phyloP scores from a whole-genome alignment of 2,888 invertebrate species.

The Drosophila setosimentum region DNA sequence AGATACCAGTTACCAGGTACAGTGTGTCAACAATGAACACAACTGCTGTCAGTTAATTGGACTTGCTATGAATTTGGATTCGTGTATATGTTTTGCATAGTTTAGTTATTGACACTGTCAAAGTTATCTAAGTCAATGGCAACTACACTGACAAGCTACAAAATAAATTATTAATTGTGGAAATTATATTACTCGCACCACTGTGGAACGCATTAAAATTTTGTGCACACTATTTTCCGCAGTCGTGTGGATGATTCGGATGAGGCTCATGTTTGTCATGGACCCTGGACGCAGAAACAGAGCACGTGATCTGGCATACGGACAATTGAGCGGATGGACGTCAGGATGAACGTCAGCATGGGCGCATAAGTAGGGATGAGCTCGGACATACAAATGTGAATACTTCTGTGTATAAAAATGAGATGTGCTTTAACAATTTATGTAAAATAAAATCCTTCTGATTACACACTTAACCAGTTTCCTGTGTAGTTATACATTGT shows the following conservation, averaged over 20 bases:
- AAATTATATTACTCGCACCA: slow-evolving; percentile 8
- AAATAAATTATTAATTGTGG: background rate
- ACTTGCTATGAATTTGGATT: background rate
- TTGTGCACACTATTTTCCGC: slow-evolving; percentile 45
- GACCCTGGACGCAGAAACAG: slow-evolving; percentile 15
- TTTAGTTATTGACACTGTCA: background rate
- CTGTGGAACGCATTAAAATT: slow-evolving; percentile 44
- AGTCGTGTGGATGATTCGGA: slow-evolving; percentile 39
- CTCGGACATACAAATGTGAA: slow-evolving; percentile 1
- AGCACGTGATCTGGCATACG: slow-evolving; percentile 51
- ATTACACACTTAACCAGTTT: background rate
- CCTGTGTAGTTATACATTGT: no score
- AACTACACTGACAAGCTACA: background rate
- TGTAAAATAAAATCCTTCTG: background rate
- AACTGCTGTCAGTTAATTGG: background rate
- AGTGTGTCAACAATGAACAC: slow-evolving; percentile 1
- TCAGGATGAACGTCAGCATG: slow-evolving; percentile 6
- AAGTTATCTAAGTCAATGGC: background rate
- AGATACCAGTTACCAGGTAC: background rate
- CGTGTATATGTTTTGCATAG: background rate
- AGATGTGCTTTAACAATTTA: slow-evolving; percentile 20
- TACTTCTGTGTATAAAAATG: slow-evolving; percentile 1
- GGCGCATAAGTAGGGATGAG: slow-evolving; percentile 9
- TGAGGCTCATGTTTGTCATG: slow-evolving; percentile 51
- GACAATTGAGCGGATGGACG: slow-evolving; percentile 13